phyloP scores from a whole-genome alignment of 2,888 invertebrate species.

The Rhagonycha fulva region DNA sequence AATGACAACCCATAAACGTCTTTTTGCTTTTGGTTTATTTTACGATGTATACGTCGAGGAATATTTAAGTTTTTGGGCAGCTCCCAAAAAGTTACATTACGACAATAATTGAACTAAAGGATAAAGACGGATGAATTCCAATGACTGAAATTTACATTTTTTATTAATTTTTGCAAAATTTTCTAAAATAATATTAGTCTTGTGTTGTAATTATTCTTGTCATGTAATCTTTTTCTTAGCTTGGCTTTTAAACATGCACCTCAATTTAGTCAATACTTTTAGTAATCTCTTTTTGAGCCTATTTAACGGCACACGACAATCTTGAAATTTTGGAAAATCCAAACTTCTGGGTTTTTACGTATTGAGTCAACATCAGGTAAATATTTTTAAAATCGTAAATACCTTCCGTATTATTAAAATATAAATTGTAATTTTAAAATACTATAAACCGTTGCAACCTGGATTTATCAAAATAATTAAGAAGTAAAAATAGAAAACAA shows the following conservation, averaged over 20 bases:
- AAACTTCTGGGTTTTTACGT: background rate
- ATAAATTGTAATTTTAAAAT: too few relatives aligned
- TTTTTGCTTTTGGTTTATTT: background rate
- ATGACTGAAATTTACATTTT: background rate
- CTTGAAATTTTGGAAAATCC: background rate
- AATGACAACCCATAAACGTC: background rate
- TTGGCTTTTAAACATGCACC: too few relatives aligned
- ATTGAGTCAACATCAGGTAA: background rate
- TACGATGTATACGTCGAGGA: background rate
- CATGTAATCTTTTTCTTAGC: too few relatives aligned
- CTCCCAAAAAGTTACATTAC: background rate
- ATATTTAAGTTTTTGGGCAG: background rate
- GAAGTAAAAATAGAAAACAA: too few relatives aligned
- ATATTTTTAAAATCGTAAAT: background rate
- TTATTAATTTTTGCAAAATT: too few relatives aligned
- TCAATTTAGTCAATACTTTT: too few relatives aligned
- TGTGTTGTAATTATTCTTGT: too few relatives aligned
- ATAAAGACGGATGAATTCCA: background rate
- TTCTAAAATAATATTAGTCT: too few relatives aligned
- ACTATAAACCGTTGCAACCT: too few relatives aligned
- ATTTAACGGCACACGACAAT: too few relatives aligned
- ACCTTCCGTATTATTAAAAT: too few relatives aligned
- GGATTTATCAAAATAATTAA: too few relatives aligned
- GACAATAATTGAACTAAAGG: background rate
- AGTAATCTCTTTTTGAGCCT: background rate